Percentiles rank a stretch among this genome's conserved stretches.
Evolutionary conservation across 2,113 vertebrate genomes (phyloP).

Genomic region (Zosterops pallidus): DNA sequence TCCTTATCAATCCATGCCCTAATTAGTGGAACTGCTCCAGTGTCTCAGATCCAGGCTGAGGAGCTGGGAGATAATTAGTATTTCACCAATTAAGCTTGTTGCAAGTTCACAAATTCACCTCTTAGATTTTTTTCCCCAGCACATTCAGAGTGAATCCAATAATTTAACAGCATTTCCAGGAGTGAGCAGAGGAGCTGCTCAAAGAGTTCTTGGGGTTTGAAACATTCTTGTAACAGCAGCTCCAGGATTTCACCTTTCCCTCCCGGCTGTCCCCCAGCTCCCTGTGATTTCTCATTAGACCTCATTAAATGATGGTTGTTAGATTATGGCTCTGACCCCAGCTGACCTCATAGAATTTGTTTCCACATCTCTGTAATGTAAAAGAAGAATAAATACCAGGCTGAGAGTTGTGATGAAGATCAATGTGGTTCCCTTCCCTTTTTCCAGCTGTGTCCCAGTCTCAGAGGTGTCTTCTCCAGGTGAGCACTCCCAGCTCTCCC

Average conservation of each 20-base stretch:
- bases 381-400: not conserved
- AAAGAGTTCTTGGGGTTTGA: not conserved
- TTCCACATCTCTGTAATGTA: not conserved
- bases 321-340: not conserved
- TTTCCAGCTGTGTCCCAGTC: not conserved
- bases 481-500: not conserved
- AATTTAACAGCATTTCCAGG: not conserved
- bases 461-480: not conserved
- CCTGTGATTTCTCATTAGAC: not conserved
- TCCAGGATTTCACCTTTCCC: not conserved
- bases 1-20: not conserved
- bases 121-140: not conserved
- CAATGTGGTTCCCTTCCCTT: not conserved
- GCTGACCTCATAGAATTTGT: not conserved
- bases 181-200: not conserved
- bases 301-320: not conserved
- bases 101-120: not conserved
- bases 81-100: constrained; percentile 35
- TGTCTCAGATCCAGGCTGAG: not conserved
- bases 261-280: not conserved
- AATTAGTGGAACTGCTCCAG: constrained; percentile 8
- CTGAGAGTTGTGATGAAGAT: not conserved
- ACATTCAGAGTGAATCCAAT: not conserved
- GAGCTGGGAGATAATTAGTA: constrained; percentile 41
- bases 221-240: not conserved